phyloP scores from a whole-genome alignment of 2,113 vertebrate species.

The Cromileptes altivelis region DNA sequence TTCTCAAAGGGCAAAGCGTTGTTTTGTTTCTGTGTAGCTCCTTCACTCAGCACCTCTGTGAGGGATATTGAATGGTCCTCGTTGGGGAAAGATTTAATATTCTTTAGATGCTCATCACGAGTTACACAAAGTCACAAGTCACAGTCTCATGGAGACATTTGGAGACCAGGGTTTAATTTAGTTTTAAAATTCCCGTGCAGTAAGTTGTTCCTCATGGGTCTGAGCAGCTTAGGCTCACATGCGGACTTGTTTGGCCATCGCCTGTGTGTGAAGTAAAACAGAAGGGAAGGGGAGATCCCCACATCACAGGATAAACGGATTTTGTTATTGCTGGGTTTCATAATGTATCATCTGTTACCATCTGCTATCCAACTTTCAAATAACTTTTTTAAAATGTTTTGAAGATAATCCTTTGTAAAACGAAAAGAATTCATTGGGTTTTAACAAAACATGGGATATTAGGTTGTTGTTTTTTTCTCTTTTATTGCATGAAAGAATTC shows the following conservation, averaged over 20 bases:
- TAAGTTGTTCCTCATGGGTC: constrained; percentile 70
- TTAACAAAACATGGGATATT: constrained; percentile 26
- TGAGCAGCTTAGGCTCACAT: constrained; percentile 49
- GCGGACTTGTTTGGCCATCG: constrained; percentile 46
- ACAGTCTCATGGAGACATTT: constrained; percentile 44
- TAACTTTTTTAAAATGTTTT: constrained; percentile 54
- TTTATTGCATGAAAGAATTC: constrained; percentile 2
- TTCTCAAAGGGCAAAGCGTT: constrained; percentile 19
- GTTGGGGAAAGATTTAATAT: constrained; percentile 48
- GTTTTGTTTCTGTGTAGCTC: constrained; percentile 37
- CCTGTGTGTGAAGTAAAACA: constrained; percentile 66
- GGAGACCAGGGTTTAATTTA: constrained; percentile 61
- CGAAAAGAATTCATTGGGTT: constrained; percentile 20
- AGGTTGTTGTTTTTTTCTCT: not conserved
- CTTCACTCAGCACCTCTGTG: constrained; percentile 55
- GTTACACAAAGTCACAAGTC: constrained; percentile 31
- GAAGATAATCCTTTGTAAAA: constrained; percentile 41
- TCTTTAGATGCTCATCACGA: constrained; percentile 40
- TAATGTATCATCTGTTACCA: constrained; percentile 67
- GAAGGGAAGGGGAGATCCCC: constrained; percentile 58
- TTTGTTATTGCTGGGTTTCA: constrained; percentile 65
- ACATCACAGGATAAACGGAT: constrained; percentile 59
- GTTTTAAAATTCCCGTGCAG: constrained; percentile 38
- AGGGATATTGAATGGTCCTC: constrained; percentile 14
- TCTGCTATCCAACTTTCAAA: constrained; percentile 61